These are phyloP conservation scores for Kryptopterus vitreolus DNA, from an alignment of 2,797 vertebrate species.

Conservation along the genomic window DNA sequence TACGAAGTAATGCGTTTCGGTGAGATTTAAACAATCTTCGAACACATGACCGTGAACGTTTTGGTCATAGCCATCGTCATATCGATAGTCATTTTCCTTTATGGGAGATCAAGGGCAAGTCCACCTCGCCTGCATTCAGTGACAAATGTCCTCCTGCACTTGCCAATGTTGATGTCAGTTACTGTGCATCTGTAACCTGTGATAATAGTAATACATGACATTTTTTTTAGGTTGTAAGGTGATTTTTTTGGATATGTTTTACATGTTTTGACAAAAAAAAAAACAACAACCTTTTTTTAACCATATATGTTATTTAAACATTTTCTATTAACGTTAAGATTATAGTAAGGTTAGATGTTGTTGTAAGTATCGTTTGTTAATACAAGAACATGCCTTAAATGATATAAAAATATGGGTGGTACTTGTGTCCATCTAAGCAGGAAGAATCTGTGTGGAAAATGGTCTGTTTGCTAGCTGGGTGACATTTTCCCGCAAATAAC, in stretches of 20 bases:
- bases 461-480: not conserved
- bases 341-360: not conserved
- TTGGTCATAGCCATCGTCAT: slow-evolving; percentile 57
- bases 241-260: too few species aligned
- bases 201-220: not conserved
- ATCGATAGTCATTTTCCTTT: slow-evolving; percentile 68
- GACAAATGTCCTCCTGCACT: slow-evolving; percentile 67
- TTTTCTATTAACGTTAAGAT: not conserved
- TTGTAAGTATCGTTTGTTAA: not conserved
- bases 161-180: slow-evolving; percentile 45
- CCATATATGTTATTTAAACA: too few species aligned
- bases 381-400: not conserved
- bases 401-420: too few species aligned
- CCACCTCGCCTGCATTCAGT: slow-evolving; percentile 64
- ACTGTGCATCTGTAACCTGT: not conserved
- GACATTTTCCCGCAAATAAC: not conserved
- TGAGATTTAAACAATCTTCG: slow-evolving; percentile 70
- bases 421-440: not conserved
- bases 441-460: not conserved
- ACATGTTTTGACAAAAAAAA: too few species aligned
- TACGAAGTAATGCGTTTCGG: slow-evolving; percentile 52
- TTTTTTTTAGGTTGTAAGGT: not conserved
- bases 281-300: too few species aligned
- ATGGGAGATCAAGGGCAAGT: slow-evolving; percentile 67
- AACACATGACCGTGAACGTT: slow-evolving; percentile 64